These are phyloP conservation scores for Lutraria lutraria DNA, from an alignment of 2,888 invertebrate genomes.

Conservation along the genomic window DNA sequence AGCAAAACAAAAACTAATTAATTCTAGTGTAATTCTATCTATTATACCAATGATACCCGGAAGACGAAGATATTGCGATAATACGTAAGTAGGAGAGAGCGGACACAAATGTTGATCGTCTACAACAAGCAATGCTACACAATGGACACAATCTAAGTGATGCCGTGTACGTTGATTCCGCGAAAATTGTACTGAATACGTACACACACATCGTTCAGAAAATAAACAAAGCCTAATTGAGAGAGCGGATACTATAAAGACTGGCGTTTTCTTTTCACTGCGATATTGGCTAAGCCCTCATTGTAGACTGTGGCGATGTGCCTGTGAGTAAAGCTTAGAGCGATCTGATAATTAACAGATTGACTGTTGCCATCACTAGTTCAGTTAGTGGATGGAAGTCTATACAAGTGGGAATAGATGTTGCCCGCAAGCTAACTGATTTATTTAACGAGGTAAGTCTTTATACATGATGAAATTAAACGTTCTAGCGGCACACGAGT, in stretches of 20 bases:
- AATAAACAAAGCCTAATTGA: conserved; percentile 16
- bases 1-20: no score
- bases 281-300: conserved; percentile 4
- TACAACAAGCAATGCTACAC: no score
- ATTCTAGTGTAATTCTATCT: no score
- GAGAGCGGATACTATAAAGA: conserved; percentile 14
- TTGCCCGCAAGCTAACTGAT: neutral
- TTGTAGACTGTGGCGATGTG: neutral
- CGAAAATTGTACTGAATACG: neutral
- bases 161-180: neutral
- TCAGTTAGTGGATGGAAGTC: conserved; percentile 6
- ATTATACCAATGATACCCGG: no score
- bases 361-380: conserved; percentile 22
- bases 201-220: neutral
- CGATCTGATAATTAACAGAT: conserved; percentile 34
- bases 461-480: neutral
- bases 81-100: no score
- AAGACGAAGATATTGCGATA: no score
- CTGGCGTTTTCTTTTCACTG: neutral
- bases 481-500: neutral
- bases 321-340: neutral
- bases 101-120: no score
- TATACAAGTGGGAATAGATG: neutral
- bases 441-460: conserved; percentile 11
- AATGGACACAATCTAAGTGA: neutral